Conservation (phyloP, 2,888 invertebrate species). For the Acanthosepion lycidas region DNA sequence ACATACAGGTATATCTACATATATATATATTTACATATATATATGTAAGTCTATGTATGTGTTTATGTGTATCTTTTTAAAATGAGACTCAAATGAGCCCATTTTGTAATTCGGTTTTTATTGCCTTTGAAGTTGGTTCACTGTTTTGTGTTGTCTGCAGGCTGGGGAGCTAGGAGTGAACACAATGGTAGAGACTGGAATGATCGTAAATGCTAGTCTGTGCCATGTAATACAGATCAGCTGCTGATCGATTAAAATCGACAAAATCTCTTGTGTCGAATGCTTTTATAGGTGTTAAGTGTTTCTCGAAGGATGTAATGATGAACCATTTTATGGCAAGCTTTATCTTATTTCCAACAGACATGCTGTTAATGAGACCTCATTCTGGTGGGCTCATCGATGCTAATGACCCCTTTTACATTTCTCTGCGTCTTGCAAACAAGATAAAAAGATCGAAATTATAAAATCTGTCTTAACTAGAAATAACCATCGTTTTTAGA, state of each 20-base stretch:
- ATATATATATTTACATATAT: not conserved
- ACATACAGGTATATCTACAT: not conserved
- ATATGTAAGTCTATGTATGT: not conserved
- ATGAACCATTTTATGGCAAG: not conserved
- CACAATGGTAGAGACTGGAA: not conserved
- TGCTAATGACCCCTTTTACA: not conserved
- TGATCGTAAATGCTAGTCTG: not conserved
- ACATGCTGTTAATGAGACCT: not conserved
- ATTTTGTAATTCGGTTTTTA: not conserved
- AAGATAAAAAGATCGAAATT: not conserved
- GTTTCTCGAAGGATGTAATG: not conserved
- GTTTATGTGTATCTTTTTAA: not conserved
- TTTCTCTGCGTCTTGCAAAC: not conserved
- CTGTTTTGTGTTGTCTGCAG: not conserved
- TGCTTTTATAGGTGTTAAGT: constrained; percentile 15
- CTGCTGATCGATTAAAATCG: not conserved
- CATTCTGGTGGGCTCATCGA: not conserved
- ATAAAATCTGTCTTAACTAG: too few species aligned
- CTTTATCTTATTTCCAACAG: not conserved
- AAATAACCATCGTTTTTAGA: too few species aligned
- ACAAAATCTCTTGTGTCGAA: not conserved
- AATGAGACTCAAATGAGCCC: not conserved
- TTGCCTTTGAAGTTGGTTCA: constrained; percentile 33
- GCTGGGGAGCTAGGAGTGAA: not conserved
- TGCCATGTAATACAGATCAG: not conserved